Percentiles rank a stretch among this genome's conserved stretches.
phyloP scores from a whole-genome alignment of 2,888 invertebrate genomes.

The Seladonia tumulorum region DNA sequence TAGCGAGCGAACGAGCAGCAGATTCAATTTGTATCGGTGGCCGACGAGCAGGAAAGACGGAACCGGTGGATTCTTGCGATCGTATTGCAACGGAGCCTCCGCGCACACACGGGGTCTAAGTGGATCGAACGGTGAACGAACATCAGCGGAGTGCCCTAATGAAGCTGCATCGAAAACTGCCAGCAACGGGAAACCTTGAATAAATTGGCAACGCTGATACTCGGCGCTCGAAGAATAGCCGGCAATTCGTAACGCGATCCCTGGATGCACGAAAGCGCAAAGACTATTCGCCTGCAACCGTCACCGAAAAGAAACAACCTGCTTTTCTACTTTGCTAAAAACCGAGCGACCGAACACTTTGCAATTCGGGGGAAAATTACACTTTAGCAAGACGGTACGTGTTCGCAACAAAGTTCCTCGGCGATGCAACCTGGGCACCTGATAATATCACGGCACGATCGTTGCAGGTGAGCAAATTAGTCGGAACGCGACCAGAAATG shows the following conservation, averaged over 20 bases:
- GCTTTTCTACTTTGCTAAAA: not conserved
- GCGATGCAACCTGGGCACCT: too few species aligned
- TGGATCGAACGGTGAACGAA: conserved; percentile 5
- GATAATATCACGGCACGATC: not conserved
- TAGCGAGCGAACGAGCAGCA: conserved; percentile 24
- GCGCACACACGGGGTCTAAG: not conserved
- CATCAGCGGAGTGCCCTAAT: conserved; percentile 7
- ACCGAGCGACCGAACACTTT: not conserved
- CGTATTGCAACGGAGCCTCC: conserved; percentile 11
- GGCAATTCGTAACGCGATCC: not conserved
- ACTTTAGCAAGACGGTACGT: not conserved
- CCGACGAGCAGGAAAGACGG: not conserved
- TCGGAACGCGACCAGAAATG: too few species aligned
- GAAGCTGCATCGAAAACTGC: conserved; percentile 16
- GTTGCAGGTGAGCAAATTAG: not conserved
- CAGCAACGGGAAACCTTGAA: not conserved
- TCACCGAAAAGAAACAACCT: not conserved
- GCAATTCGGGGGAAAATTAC: not conserved
- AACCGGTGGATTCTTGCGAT: conserved; percentile 40
- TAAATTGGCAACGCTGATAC: not conserved
- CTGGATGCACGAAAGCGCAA: not conserved
- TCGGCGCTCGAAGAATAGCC: not conserved
- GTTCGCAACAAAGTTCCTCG: too few species aligned
- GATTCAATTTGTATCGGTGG: conserved; percentile 58
- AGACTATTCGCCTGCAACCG: not conserved